These are phyloP conservation scores for Orthosia gracilis DNA, from an alignment of 2,888 invertebrate species.

Conservation along the genomic window DNA sequence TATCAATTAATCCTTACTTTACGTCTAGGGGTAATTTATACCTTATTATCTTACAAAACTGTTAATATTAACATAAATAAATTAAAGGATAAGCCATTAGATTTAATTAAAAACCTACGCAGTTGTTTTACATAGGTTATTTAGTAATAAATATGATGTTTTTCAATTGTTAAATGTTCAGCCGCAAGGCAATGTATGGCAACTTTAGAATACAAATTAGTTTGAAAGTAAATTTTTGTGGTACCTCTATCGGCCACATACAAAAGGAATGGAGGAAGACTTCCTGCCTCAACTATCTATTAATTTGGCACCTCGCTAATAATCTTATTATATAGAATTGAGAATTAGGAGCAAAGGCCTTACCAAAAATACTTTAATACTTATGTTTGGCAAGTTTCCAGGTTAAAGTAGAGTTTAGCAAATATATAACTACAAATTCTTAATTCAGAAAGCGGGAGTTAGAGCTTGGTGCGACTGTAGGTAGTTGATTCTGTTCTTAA, in stretches of 20 bases:
- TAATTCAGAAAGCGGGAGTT: no score
- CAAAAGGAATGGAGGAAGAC: neutral
- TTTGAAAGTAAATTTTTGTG: neutral
- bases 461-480: neutral
- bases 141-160: slow-evolving; percentile 4
- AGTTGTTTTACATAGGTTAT: slow-evolving; percentile 1
- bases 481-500: neutral
- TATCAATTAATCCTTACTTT: slow-evolving; percentile 36
- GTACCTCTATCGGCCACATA: neutral
- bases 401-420: no score
- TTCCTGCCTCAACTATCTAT: neutral
- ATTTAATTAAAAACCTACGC: slow-evolving; percentile 39
- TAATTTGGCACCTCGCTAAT: neutral
- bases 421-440: no score
- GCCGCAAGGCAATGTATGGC: slow-evolving; percentile 15
- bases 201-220: slow-evolving; percentile 3
- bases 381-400: no score
- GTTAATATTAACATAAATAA: slow-evolving; percentile 22
- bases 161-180: neutral
- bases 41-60: slow-evolving; percentile 13
- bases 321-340: no score
- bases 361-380: no score
- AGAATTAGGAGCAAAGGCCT: no score
- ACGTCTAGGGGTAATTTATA: slow-evolving; percentile 21
- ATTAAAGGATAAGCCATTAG: neutral